Conservation (phyloP, 2,797 vertebrate species). For the Buphagus erythrorhynchus region DNA sequence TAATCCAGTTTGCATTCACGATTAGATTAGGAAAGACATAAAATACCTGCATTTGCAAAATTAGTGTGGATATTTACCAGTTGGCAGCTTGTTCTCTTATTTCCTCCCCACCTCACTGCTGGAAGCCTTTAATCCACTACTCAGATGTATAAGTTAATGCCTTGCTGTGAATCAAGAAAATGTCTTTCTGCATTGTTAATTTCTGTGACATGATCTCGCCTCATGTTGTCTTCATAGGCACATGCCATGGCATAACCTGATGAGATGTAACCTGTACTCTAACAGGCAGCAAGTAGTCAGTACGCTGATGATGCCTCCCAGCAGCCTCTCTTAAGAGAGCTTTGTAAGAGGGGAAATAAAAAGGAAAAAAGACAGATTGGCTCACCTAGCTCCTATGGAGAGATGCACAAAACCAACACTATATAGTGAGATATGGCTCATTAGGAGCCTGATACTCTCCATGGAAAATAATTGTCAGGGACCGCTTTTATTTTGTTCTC, state of each 20-base stretch:
- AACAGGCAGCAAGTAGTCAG: not conserved
- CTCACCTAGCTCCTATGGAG: not conserved
- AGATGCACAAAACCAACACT: not conserved
- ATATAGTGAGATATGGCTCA: not conserved
- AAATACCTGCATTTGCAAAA: conserved; percentile 67
- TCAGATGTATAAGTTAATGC: conserved; percentile 29
- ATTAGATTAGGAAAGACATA: conserved; percentile 62
- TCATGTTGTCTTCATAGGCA: conserved; percentile 39
- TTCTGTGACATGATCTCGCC: conserved; percentile 22
- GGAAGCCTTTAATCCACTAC: conserved; percentile 44
- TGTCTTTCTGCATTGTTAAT: conserved; percentile 51
- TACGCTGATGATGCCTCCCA: not conserved
- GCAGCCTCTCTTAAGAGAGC: not conserved
- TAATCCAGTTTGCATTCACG: conserved; percentile 62
- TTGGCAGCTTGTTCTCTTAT: conserved; percentile 29
- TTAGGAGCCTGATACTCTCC: not conserved
- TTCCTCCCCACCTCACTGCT: conserved; percentile 39
- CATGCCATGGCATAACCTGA: not conserved
- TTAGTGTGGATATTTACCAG: conserved; percentile 51
- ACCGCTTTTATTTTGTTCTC: not conserved
- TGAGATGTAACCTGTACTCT: conserved; percentile 1
- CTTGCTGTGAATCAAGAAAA: conserved; percentile 45
- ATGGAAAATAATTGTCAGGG: not conserved
- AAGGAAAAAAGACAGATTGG: not conserved
- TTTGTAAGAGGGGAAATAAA: not conserved